Conservation (phyloP, 2,113 vertebrate genomes). For the Hyla sarda region DNA sequence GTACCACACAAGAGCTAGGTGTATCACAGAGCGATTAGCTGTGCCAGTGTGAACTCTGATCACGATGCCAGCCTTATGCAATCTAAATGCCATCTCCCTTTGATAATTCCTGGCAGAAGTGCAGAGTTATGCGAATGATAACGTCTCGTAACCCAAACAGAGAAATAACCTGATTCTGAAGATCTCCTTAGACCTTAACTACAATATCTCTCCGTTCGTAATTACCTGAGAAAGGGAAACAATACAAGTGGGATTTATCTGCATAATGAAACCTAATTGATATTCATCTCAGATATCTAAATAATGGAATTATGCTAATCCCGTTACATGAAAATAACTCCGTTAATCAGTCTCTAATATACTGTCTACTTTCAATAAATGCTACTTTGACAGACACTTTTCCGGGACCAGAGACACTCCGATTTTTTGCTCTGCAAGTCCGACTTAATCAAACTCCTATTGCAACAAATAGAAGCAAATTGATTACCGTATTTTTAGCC, state of each 20-base stretch:
- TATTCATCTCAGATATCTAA: conserved; percentile 64
- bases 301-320: conserved; percentile 67
- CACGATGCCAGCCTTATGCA: not conserved
- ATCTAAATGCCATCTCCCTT: not conserved
- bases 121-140: conserved; percentile 19
- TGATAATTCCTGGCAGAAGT: conserved; percentile 24
- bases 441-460: conserved; percentile 35
- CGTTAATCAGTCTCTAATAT: conserved; percentile 63
- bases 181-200: conserved; percentile 28
- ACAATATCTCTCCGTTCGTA: conserved; percentile 16
- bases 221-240: conserved; percentile 61
- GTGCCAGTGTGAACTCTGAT: not conserved
- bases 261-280: conserved; percentile 58
- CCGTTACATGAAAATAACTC: conserved; percentile 59
- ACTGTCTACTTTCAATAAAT: conserved; percentile 53
- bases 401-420: not conserved
- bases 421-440: conserved; percentile 7
- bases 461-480: conserved; percentile 3
- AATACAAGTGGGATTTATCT: conserved; percentile 62
- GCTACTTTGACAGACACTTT: conserved; percentile 18
- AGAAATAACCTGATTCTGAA: not conserved
- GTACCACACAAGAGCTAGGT: not conserved
- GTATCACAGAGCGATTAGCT: not conserved
- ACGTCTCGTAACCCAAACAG: not conserved
- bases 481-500: too few species aligned